These are phyloP conservation scores for Sebastes minor DNA, from an alignment of 2,797 vertebrate species.

Conservation along the genomic window DNA sequence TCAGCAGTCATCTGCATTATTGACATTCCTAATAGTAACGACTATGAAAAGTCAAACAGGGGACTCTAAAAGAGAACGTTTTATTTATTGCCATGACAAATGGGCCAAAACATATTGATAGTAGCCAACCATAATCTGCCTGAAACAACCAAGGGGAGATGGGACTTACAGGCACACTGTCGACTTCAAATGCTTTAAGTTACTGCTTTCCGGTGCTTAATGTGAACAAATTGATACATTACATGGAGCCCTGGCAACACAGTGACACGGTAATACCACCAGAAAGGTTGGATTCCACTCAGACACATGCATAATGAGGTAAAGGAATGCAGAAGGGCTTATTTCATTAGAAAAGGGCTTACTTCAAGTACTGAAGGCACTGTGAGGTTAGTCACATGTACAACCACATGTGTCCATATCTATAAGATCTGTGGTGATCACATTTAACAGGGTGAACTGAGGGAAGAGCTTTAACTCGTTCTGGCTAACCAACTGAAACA, in stretches of 20 bases:
- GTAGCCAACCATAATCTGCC: neutral
- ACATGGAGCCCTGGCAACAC: conserved; percentile 27
- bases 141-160: neutral
- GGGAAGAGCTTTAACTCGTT: neutral
- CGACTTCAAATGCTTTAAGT: conserved; percentile 10
- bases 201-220: conserved; percentile 8
- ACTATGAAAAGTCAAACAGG: conserved; percentile 13
- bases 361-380: neutral
- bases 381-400: conserved; percentile 25
- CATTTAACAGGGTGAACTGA: neutral
- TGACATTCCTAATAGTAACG: conserved; percentile 5
- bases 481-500: neutral
- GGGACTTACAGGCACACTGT: conserved; percentile 3
- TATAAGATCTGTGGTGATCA: neutral
- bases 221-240: conserved; percentile 43
- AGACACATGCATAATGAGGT: conserved; percentile 40
- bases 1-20: conserved; percentile 23
- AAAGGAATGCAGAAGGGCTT: conserved; percentile 34
- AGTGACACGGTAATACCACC: conserved; percentile 3
- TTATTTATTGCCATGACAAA: conserved; percentile 11
- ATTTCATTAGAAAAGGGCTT: conserved; percentile 36
- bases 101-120: neutral
- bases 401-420: neutral
- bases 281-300: conserved; percentile 21
- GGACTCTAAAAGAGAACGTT: conserved; percentile 5